Base-by-base conservation (phyloP, 1,140 invertebrate species). In the Ptiloglossa arizonensis region DNA sequence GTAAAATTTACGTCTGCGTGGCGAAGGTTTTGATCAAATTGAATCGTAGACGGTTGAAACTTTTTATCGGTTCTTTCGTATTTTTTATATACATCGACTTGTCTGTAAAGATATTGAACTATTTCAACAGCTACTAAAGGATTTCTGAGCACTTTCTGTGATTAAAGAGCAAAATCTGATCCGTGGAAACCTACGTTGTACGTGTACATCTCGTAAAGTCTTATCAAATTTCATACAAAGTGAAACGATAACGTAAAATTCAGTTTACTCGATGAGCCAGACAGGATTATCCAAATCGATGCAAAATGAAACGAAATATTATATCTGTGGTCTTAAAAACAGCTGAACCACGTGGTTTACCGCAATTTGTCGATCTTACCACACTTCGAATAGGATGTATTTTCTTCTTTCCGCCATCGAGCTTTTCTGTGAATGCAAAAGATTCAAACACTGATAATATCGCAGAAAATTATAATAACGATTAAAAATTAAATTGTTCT, bases 221-320 rank as follows among this genome's bases (percentile, higher is more conserved):
- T 50, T 5, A 41, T 8, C 46, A 46, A 62, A 48, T 54, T 48
- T 13, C 29, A 46, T 54, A 19, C 44, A 29, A 62, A 24, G 46
- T 52, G 24, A 27, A 76, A 69, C 38, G 46, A 29, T 68, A 68
- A n/a, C n/a, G n/a, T n/a, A 59, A 80, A 68, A 80, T 75, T 46
- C 44, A 76, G 57, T 15, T 17, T 38, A 68, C 52, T 79, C 62
- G 24, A 48, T 22, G 46, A 24, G 48, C 46, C 29, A 52, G 27
- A 22, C 60, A 66, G 48, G 35, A 35, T 44, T 56, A 60, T 68
- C 54, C n/a, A 75, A 71, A 67, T 76, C 63, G 35, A 48, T 63
- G 72, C 56, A 54, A 13, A 24, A 59, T 38, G 70, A 75, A 79
- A 60, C 29, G 32, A 56, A 79, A 62, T 62, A 44, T 56, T 68